These are phyloP conservation scores for Dione juno DNA, from an alignment of 2,888 invertebrate species.

Conservation along the genomic window DNA sequence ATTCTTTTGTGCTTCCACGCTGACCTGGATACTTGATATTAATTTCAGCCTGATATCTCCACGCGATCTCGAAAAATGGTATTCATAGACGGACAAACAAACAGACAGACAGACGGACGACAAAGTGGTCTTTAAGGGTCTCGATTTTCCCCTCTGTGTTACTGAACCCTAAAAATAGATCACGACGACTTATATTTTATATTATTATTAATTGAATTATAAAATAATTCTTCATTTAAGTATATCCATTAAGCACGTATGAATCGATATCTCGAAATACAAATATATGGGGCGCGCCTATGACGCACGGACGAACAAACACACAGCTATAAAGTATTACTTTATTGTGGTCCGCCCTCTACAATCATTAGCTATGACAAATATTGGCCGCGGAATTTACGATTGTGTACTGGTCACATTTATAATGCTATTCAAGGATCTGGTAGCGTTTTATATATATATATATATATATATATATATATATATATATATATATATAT, in stretches of 20 bases:
- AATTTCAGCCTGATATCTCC: too few species aligned
- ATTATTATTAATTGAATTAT: neutral
- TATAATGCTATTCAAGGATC: constrained; percentile 28
- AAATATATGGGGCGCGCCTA: constrained; percentile 63
- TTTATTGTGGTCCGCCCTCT: constrained; percentile 76
- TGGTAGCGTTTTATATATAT: constrained; percentile 7
- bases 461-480: too few species aligned
- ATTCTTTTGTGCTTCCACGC: too few species aligned
- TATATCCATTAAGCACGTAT: neutral
- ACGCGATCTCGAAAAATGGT: too few species aligned
- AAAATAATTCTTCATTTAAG: neutral
- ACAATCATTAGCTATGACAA: constrained; percentile 66
- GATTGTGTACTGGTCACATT: constrained; percentile 57
- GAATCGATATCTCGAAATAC: constrained; percentile 35
- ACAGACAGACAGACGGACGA: too few species aligned
- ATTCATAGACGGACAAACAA: too few species aligned
- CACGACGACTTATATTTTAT: too few species aligned
- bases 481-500: too few species aligned
- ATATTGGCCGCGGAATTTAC: constrained; percentile 63
- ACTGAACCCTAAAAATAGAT: too few species aligned
- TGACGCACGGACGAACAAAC: constrained; percentile 75
- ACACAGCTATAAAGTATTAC: constrained; percentile 75
- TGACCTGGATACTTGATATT: too few species aligned
- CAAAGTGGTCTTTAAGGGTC: too few species aligned
- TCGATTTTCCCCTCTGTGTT: too few species aligned